Conservation (phyloP, 1,140 invertebrate species). For the Drepana arcuata region DNA sequence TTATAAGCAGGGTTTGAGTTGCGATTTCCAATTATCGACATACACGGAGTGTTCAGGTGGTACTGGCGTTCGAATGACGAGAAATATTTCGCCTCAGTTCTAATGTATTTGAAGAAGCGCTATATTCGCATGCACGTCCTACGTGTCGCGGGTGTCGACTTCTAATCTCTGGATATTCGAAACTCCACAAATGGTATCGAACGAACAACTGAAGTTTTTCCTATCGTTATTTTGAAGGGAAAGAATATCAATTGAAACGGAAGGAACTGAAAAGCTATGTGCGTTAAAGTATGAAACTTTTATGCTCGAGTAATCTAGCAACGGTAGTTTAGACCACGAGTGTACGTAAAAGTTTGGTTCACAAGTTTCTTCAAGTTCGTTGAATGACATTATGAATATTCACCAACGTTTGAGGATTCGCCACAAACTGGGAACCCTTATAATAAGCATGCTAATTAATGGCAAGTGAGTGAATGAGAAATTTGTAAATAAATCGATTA, state of each 20-base stretch:
- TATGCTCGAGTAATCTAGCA: conserved; percentile 14
- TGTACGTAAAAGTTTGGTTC: conserved; percentile 24
- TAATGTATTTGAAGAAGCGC: conserved; percentile 2
- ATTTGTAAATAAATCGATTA: too few species aligned
- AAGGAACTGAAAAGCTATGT: too few species aligned
- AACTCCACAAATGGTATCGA: conserved; percentile 18
- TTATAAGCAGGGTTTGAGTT: too few species aligned
- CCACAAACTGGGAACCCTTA: conserved; percentile 28
- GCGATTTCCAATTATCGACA: conserved; percentile 29
- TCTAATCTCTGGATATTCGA: conserved; percentile 21
- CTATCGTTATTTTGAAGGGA: too few species aligned
- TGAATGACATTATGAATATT: conserved; percentile 44
- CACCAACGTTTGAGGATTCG: conserved; percentile 36
- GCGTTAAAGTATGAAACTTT: conserved; percentile 14
- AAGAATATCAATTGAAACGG: conserved; percentile 25
- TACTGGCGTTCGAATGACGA: conserved; percentile 14
- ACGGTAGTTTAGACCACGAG: conserved; percentile 26
- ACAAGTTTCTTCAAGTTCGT: conserved; percentile 29
- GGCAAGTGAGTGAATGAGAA: too few species aligned
- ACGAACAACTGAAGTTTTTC: conserved; percentile 13
- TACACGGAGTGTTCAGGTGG: conserved; percentile 10
- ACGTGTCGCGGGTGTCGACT: conserved; percentile 10
- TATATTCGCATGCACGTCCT: conserved; percentile 11
- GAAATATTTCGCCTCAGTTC: conserved; percentile 16
- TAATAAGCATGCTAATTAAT: conserved; percentile 28